Evolutionary conservation across 2,113 vertebrate genomes (phyloP), one percentile per base, ranked within the genome.

Genomic region (Pontoporia blainvillei): DNA sequence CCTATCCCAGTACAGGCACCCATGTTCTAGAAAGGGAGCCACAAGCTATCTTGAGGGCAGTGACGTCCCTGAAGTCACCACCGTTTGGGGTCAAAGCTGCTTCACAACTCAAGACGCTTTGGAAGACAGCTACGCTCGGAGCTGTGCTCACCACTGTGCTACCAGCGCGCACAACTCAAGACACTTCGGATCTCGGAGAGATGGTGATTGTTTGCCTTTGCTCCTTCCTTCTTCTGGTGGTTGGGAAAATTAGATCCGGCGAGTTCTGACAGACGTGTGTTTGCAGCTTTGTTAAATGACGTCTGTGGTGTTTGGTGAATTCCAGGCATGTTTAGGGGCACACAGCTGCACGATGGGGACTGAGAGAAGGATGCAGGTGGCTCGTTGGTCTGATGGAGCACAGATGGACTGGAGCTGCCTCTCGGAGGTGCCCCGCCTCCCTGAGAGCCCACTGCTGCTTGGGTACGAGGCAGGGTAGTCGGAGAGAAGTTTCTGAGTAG

Each of bases 111-210:
- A 12, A 13, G 49, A 14, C 20, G n/a, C 75, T 20, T 34, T 36
- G 44, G 72, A 25, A 99, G 98, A 98, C 98, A 98, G 98, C 98
- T 98, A 98, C 98, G 98, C 98, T 98, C 96, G 98, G 98, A 98
- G 98, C 98, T 98, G 98, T 98, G 98, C 98, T 98, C 96, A 98
- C 98, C 98, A 98, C 98, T 98, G 98, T 98, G 98, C 98, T 98
- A 98, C 98, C 98, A 98, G 98, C 96, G 97, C 97, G 54, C 27
- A 8, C 62, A 39, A 0, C 4, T 54, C 34, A 12, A 21, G 49
- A 23, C 34, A 25, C 75, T 11, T 21, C 25, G 44, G 72, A 25
- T 81, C 64, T 34, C 2, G 0, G 79, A 54, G 62, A 64, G 11
- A 17, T 29, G 46, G 46, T 15, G 64, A 46, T 8, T 27, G 36